Conservation (phyloP, 2,113 vertebrate species). For the Siniperca knerii region DNA sequence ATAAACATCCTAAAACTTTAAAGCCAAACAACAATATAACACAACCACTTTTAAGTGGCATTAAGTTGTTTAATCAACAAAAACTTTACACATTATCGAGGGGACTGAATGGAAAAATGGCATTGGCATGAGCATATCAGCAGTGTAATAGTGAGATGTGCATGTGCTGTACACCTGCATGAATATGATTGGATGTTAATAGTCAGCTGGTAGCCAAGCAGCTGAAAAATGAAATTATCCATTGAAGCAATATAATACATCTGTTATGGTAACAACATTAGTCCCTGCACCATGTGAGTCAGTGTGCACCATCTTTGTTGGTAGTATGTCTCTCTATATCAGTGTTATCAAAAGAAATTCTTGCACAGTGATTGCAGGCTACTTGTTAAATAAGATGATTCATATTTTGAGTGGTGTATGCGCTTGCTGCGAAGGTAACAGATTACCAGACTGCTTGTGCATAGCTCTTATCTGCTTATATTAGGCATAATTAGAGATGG, state of each 20-base stretch:
- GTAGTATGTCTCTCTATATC: background rate
- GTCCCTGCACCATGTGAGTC: background rate
- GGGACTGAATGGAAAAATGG: background rate
- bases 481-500: conserved; percentile 73
- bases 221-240: background rate
- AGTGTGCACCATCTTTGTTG: background rate
- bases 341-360: conserved; percentile 6
- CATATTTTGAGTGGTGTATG: conserved; percentile 26
- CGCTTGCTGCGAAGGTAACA: conserved; percentile 34
- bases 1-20: background rate
- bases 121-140: background rate
- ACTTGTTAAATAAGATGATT: conserved; percentile 24
- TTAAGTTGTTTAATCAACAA: background rate
- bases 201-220: background rate
- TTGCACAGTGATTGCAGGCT: background rate
- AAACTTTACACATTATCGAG: background rate
- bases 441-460: conserved; percentile 44
- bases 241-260: conserved; percentile 8
- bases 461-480: conserved; percentile 67
- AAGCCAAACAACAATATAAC: background rate
- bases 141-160: background rate
- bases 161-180: too few species aligned
- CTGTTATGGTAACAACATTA: background rate
- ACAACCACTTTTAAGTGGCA: background rate
- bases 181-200: too few species aligned